Conservation (phyloP, 1,140 invertebrate species). For the Brevipalpus yothersi region DNA sequence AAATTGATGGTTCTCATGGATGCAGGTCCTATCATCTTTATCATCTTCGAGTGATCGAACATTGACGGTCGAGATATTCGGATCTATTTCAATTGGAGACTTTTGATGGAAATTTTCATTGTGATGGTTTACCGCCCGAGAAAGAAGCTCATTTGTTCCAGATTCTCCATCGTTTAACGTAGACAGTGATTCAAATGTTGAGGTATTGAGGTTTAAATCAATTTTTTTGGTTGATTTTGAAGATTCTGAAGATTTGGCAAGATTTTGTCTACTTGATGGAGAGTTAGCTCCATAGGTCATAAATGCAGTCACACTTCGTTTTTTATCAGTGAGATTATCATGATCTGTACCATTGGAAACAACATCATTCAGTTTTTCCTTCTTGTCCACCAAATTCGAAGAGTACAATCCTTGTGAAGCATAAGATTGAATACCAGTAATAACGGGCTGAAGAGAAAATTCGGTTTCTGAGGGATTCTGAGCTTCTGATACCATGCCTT, state of each 20-base stretch:
- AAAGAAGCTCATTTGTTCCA: neutral
- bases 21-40: too few species aligned
- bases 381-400: too few species aligned
- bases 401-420: too few species aligned
- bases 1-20: neutral
- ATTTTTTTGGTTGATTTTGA: neutral
- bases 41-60: neutral
- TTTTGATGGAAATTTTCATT: neutral
- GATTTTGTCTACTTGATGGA: neutral
- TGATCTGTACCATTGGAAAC: neutral
- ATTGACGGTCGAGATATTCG: neutral
- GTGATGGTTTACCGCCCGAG: neutral
- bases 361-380: too few species aligned
- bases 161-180: neutral
- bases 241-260: neutral
- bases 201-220: neutral
- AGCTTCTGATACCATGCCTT: too few species aligned
- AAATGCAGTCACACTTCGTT: too few species aligned
- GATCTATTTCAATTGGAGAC: neutral
- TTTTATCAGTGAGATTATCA: neutral
- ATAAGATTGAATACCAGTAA: too few species aligned
- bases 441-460: too few species aligned
- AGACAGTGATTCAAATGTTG: neutral
- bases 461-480: too few species aligned
- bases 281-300: neutral